Evolutionary conservation across 2,797 vertebrate genomes (phyloP).

Genomic region (Pipistrellus nathusii): DNA sequence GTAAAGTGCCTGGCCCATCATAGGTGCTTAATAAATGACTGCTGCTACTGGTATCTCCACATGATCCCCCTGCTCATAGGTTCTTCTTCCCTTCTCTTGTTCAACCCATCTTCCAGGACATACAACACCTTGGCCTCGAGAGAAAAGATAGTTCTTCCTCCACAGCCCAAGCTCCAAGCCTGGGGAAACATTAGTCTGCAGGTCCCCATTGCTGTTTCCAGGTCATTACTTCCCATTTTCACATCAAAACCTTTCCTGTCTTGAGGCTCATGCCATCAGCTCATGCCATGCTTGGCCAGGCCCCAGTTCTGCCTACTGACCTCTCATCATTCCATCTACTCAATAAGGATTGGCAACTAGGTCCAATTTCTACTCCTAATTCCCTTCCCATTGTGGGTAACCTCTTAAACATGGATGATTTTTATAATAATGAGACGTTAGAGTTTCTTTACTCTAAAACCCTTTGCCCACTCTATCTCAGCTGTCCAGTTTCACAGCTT

Average conservation of each 20-base stretch:
- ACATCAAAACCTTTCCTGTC: background rate
- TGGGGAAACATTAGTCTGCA: background rate
- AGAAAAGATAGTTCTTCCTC: background rate
- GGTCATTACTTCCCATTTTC: background rate
- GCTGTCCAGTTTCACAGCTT: background rate
- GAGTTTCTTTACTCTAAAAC: conserved; percentile 5
- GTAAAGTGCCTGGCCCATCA: background rate
- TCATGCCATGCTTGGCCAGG: background rate
- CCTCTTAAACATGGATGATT: background rate
- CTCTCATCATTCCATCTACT: background rate
- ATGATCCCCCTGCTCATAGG: background rate
- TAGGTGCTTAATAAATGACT: background rate
- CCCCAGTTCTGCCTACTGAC: background rate
- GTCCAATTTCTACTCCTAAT: background rate
- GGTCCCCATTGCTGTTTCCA: background rate
- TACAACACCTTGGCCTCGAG: background rate
- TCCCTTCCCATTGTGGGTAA: background rate
- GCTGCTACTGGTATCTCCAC: background rate
- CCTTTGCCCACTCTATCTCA: background rate
- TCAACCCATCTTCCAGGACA: background rate
- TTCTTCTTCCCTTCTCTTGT: background rate
- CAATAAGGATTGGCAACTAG: background rate
- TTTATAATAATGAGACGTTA: background rate
- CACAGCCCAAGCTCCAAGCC: background rate
- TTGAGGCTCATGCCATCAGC: background rate